Conservation (phyloP, 2,888 invertebrate genomes). For the Kryphioiulus occultus region DNA sequence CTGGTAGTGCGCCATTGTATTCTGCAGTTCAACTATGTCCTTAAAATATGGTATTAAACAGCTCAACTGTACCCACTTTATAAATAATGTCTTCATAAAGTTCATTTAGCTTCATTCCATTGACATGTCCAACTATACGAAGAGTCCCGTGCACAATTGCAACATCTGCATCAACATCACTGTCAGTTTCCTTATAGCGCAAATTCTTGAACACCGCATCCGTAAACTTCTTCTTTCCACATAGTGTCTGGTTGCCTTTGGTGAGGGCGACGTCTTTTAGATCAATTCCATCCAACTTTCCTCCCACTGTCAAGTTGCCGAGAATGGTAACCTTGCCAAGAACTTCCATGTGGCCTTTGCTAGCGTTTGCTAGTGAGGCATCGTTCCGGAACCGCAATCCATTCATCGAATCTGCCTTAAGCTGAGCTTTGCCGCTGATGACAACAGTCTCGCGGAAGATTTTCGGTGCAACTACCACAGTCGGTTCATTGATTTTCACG, state of each 20-base stretch:
- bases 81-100: constrained; percentile 8
- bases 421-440: not conserved
- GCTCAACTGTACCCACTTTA: not conserved
- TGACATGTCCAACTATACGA: not conserved
- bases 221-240: constrained; percentile 17
- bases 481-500: not conserved
- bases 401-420: not conserved
- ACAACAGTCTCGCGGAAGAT: not conserved
- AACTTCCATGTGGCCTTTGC: not conserved
- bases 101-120: not conserved
- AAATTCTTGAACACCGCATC: not conserved
- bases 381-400: not conserved
- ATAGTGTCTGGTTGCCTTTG: constrained; percentile 14
- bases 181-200: not conserved
- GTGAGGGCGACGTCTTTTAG: not conserved
- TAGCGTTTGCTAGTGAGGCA: not conserved
- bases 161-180: not conserved
- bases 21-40: too few species aligned
- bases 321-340: not conserved
- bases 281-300: constrained; percentile 33
- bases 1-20: too few species aligned
- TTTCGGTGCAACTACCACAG: not conserved
- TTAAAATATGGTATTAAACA: too few species aligned
- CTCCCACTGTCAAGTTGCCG: constrained; percentile 16
- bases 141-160: constrained; percentile 29